Evolutionary conservation across 2,888 invertebrate genomes (phyloP).

Genomic region (Harpalus rufipes): DNA sequence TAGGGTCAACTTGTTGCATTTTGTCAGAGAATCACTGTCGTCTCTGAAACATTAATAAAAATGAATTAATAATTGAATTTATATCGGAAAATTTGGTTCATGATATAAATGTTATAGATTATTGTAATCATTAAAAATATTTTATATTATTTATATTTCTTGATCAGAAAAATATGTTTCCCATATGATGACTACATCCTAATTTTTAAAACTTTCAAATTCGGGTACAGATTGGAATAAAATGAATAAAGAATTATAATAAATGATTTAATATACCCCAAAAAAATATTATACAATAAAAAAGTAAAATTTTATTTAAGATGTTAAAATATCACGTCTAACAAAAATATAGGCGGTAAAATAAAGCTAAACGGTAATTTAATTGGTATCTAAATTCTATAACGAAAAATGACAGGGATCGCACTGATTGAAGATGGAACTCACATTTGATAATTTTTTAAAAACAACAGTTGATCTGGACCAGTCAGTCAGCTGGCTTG

Average conservation of each 20-base stretch:
- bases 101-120: constrained; percentile 1
- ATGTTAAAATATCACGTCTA: constrained; percentile 8
- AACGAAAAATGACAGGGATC: constrained; percentile 39
- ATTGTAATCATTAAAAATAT: constrained; percentile 25
- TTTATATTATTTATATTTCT: constrained; percentile 14
- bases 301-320: constrained; percentile 12
- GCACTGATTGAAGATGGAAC: constrained; percentile 49
- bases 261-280: constrained; percentile 21
- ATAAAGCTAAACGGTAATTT: constrained; percentile 11
- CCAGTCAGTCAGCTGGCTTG: constrained; percentile 76
- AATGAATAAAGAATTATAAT: constrained; percentile 32
- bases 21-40: constrained; percentile 73
- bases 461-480: constrained; percentile 73
- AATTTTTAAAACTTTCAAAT: constrained; percentile 6
- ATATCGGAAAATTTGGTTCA: constrained; percentile 1
- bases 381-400: constrained; percentile 23
- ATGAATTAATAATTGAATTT: constrained; percentile 5
- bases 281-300: constrained; percentile 14
- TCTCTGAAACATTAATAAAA: constrained; percentile 70
- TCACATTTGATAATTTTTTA: constrained; percentile 66
- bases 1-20: constrained; percentile 82
- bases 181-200: not conserved
- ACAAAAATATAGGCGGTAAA: constrained; percentile 35
- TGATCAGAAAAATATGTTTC: constrained; percentile 34
- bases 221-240: constrained; percentile 20